phyloP scores from a whole-genome alignment of 1,140 invertebrate genomes.

The Micrasema longulum region DNA sequence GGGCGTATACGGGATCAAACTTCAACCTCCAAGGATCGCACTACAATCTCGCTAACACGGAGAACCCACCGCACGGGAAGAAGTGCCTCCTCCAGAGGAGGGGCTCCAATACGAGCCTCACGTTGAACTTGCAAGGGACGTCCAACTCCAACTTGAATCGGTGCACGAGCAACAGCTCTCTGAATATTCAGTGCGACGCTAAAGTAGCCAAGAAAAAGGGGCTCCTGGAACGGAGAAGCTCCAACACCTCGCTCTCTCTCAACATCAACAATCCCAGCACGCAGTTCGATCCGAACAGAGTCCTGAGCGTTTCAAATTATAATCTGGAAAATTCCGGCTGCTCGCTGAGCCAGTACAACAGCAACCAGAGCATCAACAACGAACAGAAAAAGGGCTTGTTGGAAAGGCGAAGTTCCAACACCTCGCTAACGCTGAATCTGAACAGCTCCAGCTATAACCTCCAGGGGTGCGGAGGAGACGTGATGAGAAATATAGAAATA shows the following conservation, averaged over 20 bases:
- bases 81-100: slow-evolving; percentile 84
- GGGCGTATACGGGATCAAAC: slow-evolving; percentile 42
- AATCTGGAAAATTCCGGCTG: slow-evolving; percentile 64
- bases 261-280: slow-evolving; percentile 57
- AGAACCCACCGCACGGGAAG: slow-evolving; percentile 58
- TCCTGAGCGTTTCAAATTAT: slow-evolving; percentile 65
- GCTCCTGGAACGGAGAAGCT: slow-evolving; percentile 64
- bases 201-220: slow-evolving; percentile 71
- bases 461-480: slow-evolving; percentile 45
- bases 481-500: slow-evolving; percentile 64
- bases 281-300: slow-evolving; percentile 61
- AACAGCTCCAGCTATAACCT: slow-evolving; percentile 47
- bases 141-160: slow-evolving; percentile 65
- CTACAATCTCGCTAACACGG: slow-evolving; percentile 52
- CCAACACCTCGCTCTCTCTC: slow-evolving; percentile 64
- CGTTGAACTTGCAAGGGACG: slow-evolving; percentile 70
- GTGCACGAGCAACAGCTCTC: slow-evolving; percentile 68
- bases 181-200: slow-evolving; percentile 62
- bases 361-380: slow-evolving; percentile 65
- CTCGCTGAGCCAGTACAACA: slow-evolving; percentile 65
- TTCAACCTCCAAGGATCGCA: slow-evolving; percentile 53
- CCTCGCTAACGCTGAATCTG: slow-evolving; percentile 61
- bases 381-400: slow-evolving; percentile 60
- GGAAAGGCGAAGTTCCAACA: slow-evolving; percentile 64
- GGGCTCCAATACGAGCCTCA: slow-evolving; percentile 90